Conservation (phyloP, 2,113 vertebrate genomes). For the Chaetorhynchus papuensis region DNA sequence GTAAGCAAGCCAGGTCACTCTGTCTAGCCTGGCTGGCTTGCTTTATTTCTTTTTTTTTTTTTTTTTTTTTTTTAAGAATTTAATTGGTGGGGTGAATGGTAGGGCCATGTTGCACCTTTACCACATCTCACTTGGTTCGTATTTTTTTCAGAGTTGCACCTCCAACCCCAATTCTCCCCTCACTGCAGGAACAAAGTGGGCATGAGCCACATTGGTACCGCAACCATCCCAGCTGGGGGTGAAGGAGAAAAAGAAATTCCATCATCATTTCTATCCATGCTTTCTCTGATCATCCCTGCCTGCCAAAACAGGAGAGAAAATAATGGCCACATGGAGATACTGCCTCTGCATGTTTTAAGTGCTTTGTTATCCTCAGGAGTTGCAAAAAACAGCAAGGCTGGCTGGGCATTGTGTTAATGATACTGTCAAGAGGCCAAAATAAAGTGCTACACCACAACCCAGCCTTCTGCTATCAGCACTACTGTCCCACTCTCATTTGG, state of each 20-base stretch:
- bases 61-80: neutral
- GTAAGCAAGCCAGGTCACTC: neutral
- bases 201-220: neutral
- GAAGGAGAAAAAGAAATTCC: neutral
- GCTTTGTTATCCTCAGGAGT: neutral
- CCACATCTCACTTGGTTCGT: neutral
- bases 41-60: neutral
- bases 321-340: neutral
- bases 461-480: slow-evolving; percentile 18
- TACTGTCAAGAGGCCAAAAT: slow-evolving; percentile 18
- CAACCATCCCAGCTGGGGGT: fast-evolving
- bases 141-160: neutral
- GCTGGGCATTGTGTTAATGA: neutral
- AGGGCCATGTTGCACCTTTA: neutral
- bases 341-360: neutral
- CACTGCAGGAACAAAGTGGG: neutral
- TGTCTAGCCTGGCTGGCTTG: neutral
- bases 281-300: neutral
- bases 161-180: neutral
- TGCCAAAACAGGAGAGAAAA: neutral
- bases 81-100: neutral
- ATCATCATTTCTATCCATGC: neutral
- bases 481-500: neutral
- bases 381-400: neutral
- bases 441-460: neutral